Conservation (phyloP, 1,140 invertebrate genomes). For the Monomorium pharaonis region DNA sequence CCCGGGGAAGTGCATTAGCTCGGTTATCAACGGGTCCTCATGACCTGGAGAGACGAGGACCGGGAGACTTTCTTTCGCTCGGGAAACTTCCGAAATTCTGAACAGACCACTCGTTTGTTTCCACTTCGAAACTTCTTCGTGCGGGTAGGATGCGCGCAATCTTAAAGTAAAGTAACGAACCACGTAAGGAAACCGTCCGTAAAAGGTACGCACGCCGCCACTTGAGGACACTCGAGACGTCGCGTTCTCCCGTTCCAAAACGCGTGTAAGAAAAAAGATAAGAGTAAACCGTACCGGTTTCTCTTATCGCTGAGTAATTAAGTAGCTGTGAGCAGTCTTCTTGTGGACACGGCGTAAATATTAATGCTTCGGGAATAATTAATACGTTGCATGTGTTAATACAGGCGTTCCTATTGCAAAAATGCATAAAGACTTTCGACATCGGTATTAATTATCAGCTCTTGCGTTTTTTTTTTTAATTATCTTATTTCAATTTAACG, state of each 20-base stretch:
- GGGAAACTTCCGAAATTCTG: constrained; percentile 32
- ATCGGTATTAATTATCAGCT: neutral
- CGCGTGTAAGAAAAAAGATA: neutral
- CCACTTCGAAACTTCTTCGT: neutral
- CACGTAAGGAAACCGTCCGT: neutral
- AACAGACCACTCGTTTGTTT: constrained; percentile 57
- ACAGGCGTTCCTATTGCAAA: neutral
- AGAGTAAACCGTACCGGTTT: neutral
- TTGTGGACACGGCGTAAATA: neutral
- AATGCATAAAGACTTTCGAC: neutral
- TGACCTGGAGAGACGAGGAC: neutral
- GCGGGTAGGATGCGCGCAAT: neutral
- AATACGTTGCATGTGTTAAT: neutral
- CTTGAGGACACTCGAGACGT: constrained; percentile 13
- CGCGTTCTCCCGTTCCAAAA: neutral
- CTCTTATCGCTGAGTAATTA: neutral
- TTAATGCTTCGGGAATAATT: neutral
- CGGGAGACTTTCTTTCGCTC: neutral
- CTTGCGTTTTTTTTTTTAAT: neutral
- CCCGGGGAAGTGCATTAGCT: constrained; percentile 34
- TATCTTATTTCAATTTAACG: neutral
- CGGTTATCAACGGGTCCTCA: constrained; percentile 53
- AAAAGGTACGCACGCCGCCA: neutral
- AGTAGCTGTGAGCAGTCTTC: neutral
- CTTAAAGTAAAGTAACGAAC: constrained; percentile 4